Conservation (phyloP, 2,888 invertebrate genomes). For the Dexiosoma caninum region DNA sequence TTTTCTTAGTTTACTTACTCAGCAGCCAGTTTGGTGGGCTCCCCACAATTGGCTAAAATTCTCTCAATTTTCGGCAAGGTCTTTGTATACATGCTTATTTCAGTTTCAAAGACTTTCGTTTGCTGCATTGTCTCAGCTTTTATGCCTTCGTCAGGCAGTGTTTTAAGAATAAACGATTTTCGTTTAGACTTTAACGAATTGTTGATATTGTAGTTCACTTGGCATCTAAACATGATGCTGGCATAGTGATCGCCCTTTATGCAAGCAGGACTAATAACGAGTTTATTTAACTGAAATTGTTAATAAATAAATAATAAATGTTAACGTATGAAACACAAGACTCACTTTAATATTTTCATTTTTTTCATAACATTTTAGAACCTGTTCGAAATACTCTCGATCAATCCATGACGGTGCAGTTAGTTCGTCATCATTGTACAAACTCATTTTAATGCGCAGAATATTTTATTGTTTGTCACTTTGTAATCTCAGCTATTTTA, state of each 20-base stretch:
- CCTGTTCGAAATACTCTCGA: conserved; percentile 58
- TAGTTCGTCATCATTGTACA: conserved; percentile 61
- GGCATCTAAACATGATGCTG: conserved; percentile 67
- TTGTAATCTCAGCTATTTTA: neutral
- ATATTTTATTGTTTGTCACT: neutral
- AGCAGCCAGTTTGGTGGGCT: conserved; percentile 63
- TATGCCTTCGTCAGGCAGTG: conserved; percentile 55
- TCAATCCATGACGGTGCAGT: conserved; percentile 63
- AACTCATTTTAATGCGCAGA: conserved; percentile 36
- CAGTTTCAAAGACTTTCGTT: conserved; percentile 64
- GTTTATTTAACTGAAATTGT: conserved; percentile 19
- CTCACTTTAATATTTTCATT: conserved; percentile 50
- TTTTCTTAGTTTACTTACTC: too few relatives aligned
- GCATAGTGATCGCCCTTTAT: conserved; percentile 67
- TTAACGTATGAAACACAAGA: neutral
- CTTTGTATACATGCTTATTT: conserved; percentile 67
- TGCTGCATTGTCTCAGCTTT: conserved; percentile 56
- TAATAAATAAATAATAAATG: neutral
- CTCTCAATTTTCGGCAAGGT: conserved; percentile 66
- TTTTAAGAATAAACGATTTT: conserved; percentile 65
- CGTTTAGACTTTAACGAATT: neutral
- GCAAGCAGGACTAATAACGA: conserved; percentile 58
- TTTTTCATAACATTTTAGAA: conserved; percentile 60
- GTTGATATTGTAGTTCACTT: conserved; percentile 39
- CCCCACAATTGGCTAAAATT: conserved; percentile 63